Evolutionary conservation across 1,140 invertebrate genomes (phyloP).

Genomic region (Achatina immaculata): DNA sequence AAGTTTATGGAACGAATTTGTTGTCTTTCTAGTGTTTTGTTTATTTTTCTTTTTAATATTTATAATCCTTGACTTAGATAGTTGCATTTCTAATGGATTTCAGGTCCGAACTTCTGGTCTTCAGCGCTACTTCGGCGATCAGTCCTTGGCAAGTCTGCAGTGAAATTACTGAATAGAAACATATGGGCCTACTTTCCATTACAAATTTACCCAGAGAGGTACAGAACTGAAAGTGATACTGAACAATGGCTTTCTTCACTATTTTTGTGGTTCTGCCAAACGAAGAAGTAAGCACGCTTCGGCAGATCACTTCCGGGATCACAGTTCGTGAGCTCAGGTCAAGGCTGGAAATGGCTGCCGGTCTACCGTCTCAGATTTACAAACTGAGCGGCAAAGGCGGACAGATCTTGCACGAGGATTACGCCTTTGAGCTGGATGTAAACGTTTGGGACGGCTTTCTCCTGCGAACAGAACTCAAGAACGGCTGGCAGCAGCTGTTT

Average conservation of each 20-base stretch:
- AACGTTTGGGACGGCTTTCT: conserved; percentile 47
- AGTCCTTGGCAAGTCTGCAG: no score
- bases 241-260: conserved; percentile 47
- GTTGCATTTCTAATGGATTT: no score
- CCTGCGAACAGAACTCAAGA: conserved; percentile 34
- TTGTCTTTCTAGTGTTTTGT: no score
- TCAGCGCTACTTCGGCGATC: no score
- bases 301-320: conserved; percentile 52
- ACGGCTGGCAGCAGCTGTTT: conserved; percentile 38
- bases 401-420: conserved; percentile 45
- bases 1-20: no score
- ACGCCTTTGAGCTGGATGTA: conserved; percentile 42
- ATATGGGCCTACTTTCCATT: no score
- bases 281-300: conserved; percentile 55
- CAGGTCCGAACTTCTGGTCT: no score
- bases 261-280: conserved; percentile 57
- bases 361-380: conserved; percentile 57
- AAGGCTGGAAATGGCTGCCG: conserved; percentile 54
- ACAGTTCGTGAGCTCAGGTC: conserved; percentile 49
- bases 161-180: no score
- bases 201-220: no score
- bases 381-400: conserved; percentile 50
- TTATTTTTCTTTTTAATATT: no score
- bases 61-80: no score
- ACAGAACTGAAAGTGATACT: no score